phyloP scores from a whole-genome alignment of 2,888 invertebrate species.

The Microctonus aethiopoides region DNA sequence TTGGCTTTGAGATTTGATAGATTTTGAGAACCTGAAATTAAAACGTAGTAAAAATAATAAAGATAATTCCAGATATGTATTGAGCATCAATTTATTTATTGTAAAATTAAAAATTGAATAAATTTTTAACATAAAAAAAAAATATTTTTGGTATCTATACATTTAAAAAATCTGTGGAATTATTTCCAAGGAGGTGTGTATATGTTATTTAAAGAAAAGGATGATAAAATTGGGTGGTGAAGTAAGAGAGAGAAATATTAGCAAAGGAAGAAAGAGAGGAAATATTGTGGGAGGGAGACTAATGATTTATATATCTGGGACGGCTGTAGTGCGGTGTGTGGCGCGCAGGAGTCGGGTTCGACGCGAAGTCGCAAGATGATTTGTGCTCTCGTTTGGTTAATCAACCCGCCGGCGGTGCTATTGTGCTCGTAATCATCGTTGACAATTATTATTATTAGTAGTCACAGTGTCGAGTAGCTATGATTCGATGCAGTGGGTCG shows the following conservation, averaged over 20 bases:
- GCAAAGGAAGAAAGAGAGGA: neutral
- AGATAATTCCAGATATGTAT: too few species aligned
- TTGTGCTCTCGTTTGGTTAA: slow-evolving; percentile 31
- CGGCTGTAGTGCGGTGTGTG: slow-evolving; percentile 8
- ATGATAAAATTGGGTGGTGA: neutral
- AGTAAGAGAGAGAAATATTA: neutral
- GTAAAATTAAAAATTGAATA: too few species aligned
- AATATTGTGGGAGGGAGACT: slow-evolving; percentile 11
- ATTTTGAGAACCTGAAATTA: neutral
- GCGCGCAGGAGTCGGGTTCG: slow-evolving; percentile 25
- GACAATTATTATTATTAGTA: slow-evolving; percentile 35
- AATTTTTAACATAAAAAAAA: neutral
- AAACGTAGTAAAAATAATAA: neutral
- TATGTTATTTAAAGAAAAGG: neutral
- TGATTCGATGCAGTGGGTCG: slow-evolving; percentile 19
- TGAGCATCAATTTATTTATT: too few species aligned
- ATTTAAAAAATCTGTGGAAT: too few species aligned
- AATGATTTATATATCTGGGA: slow-evolving; percentile 26
- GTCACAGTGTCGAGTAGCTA: slow-evolving; percentile 27
- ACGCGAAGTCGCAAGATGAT: slow-evolving; percentile 24
- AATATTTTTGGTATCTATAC: too few species aligned
- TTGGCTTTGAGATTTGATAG: too few species aligned
- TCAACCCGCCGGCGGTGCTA: slow-evolving; percentile 31
- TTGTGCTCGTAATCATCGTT: slow-evolving; percentile 36
- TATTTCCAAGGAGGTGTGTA: slow-evolving; percentile 12